Evolutionary conservation across 2,797 vertebrate genomes (phyloP), one percentile per base, ranked within the genome.

Genomic region (Coregonus ussuriensis): DNA sequence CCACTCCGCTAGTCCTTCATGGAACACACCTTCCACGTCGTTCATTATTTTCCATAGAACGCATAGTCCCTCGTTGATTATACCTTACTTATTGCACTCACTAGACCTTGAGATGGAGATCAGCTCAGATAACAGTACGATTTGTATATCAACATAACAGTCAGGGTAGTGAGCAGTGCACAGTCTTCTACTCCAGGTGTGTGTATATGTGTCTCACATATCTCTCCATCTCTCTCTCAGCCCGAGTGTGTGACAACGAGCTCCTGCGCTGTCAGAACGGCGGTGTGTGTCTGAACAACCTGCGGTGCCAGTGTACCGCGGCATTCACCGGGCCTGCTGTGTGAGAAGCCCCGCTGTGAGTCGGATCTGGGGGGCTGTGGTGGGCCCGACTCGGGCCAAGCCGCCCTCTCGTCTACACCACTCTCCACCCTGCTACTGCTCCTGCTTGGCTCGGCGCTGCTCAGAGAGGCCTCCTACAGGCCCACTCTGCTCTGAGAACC

Each of bases 261-360:
- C 94, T 99, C 6, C 95, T 94, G 89, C 97, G 96, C 78, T 99
- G 98, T 90, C 97, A 99, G 94, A 99, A 99, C 2, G 98, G 97
- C 11, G 98, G 98, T 0, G 94, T 93, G 0, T 99, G 98, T 77
- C 90, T 96, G 90, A 96, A 96, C 94, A 97, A 97, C 33, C 80
- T 95, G 84, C 94, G 94, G 47, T 99, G 98, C 92, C 94, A 89
- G 89, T 99, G 98, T 83, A 93, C 95, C 0, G 74, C 93, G 0
- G 92, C 91, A 6, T 98, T 94, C 93, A 95, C 93, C 93, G 0
- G 98, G 98, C 83, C 92, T 98, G 88, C 92, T 96, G 74, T 99
- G 98, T 0, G 97, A 99, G 94, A 98, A 97, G 89, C 47, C 85
- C n/a, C 94, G 88, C 51, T 98, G 98, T 14, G 95, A 96, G 81